phyloP scores from a whole-genome alignment of 2,797 vertebrate genomes.

The Babyrousa celebensis region DNA sequence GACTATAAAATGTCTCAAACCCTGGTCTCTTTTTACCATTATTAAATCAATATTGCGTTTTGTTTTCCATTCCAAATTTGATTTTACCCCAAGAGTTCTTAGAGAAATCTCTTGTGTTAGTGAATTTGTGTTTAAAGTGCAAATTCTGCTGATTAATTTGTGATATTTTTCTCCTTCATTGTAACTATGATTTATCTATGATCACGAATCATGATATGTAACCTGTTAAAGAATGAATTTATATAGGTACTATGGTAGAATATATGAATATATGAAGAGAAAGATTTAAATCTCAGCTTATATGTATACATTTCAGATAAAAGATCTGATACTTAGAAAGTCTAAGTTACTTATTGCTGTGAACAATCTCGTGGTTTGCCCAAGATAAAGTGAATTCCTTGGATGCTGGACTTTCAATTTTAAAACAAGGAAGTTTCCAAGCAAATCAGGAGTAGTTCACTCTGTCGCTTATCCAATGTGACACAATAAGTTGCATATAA shows the following conservation, averaged over 20 bases:
- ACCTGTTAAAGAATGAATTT: neutral
- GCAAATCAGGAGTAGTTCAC: neutral
- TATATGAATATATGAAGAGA: neutral
- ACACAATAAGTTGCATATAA: neutral
- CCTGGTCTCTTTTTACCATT: constrained; percentile 46
- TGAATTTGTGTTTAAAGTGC: constrained; percentile 45
- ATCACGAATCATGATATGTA: neutral
- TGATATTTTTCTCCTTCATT: neutral
- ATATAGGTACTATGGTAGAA: neutral
- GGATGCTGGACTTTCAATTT: neutral
- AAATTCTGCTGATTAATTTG: neutral
- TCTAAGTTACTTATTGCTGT: neutral
- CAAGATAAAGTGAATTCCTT: neutral
- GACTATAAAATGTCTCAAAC: constrained; percentile 49
- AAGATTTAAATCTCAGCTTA: neutral
- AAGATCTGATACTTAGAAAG: neutral
- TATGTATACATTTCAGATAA: neutral
- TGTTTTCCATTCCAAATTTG: constrained; percentile 57
- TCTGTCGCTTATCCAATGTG: neutral
- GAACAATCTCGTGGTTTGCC: neutral
- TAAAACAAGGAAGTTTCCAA: constrained; percentile 1
- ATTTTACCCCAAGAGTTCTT: neutral
- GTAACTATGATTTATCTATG: neutral
- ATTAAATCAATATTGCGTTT: neutral
- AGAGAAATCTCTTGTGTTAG: neutral